Evolutionary conservation across 2,888 invertebrate genomes (phyloP).

Genomic region (Lysandra coridon): DNA sequence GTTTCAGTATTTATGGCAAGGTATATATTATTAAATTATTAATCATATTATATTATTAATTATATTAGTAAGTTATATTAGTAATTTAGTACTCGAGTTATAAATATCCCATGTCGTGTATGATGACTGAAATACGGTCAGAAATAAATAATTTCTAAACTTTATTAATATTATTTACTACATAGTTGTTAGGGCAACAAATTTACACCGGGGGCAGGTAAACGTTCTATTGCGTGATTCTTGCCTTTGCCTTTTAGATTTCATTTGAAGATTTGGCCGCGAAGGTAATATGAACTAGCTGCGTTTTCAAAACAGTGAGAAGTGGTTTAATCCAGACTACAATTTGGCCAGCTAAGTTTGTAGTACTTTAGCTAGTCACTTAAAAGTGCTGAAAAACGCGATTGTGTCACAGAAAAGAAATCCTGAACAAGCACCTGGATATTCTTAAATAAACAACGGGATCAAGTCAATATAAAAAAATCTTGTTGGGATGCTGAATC

Average conservation of each 20-base stretch:
- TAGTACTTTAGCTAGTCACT: no score
- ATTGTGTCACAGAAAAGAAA: no score
- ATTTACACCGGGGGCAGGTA: slow-evolving; percentile 16
- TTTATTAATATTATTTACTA: slow-evolving; percentile 2
- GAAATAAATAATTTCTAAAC: not conserved
- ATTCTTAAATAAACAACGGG: no score
- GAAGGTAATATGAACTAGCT: slow-evolving; percentile 15
- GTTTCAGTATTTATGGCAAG: no score
- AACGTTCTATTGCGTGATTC: slow-evolving; percentile 19
- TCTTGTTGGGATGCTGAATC: no score
- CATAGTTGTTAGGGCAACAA: slow-evolving; percentile 10
- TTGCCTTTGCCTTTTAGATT: slow-evolving; percentile 7
- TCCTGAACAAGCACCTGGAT: no score
- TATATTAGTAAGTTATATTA: not conserved
- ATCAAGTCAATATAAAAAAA: no score
- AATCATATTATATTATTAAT: no score
- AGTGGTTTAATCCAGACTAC: not conserved
- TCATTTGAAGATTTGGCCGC: slow-evolving; percentile 4
- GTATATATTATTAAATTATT: no score
- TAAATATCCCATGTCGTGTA: slow-evolving; percentile 1
- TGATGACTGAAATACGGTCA: not conserved
- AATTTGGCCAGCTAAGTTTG: not conserved
- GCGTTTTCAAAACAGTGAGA: not conserved
- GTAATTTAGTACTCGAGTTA: not conserved
- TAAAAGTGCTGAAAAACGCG: no score